phyloP scores from a whole-genome alignment of 1,140 invertebrate genomes.

The Mya arenaria region DNA sequence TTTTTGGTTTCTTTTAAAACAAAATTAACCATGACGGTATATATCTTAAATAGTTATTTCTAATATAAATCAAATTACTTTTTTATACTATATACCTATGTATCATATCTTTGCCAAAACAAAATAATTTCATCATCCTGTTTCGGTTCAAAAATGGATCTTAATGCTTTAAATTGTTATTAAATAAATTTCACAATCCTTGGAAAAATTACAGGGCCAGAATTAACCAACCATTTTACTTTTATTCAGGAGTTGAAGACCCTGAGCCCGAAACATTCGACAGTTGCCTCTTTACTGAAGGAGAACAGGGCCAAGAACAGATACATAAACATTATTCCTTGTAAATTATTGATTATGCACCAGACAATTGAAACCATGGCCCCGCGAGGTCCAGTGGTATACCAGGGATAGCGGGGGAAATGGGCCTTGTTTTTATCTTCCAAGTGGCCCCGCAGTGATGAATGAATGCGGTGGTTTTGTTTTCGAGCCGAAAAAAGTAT shows the following conservation, averaged over 20 bases:
- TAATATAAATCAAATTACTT: too few species aligned
- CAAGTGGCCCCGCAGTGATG: too few species aligned
- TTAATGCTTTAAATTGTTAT: background rate
- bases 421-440: too few species aligned
- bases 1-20: background rate
- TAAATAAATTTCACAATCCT: background rate
- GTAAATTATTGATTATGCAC: slow-evolving; percentile 82
- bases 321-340: slow-evolving; percentile 99
- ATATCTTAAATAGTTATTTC: too few species aligned
- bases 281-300: slow-evolving; percentile 94
- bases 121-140: background rate
- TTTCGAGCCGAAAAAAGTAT: too few species aligned
- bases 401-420: too few species aligned
- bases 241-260: slow-evolving; percentile 84
- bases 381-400: too few species aligned
- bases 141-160: background rate
- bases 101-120: background rate
- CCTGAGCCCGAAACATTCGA: slow-evolving; percentile 93
- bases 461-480: too few species aligned
- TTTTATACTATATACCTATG: background rate
- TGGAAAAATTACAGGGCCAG: background rate
- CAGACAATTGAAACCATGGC: too few species aligned
- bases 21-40: too few species aligned
- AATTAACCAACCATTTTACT: background rate
- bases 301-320: slow-evolving; percentile 98